Evolutionary conservation across 2,113 vertebrate genomes (phyloP), one percentile per base, ranked within the genome.

Genomic region (Trochalopteron elliotii): DNA sequence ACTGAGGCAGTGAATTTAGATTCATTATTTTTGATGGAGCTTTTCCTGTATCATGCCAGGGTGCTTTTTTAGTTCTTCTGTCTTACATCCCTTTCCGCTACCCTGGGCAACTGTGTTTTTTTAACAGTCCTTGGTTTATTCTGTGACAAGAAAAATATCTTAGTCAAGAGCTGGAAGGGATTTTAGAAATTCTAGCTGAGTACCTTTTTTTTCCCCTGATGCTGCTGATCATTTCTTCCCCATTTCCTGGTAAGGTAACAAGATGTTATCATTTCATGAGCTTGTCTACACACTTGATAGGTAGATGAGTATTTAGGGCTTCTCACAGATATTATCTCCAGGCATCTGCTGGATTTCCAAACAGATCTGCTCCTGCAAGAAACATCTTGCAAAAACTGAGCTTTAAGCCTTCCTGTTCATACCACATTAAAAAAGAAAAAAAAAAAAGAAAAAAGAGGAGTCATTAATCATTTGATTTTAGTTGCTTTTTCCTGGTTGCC

Each of bases 1-100:
- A 94, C 53, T 8, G 60, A 74, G 47, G 79, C 79, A 86, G 47
- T 67, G 75, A 80, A 74, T 94, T 96, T 83, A 85, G 55, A 70
- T 68, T 64, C 47, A 53, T 86, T 95, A 74, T 74, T 91, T 94
- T 55, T 88, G 82, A 83, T 24, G 16, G 79, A 92, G 76, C 56
- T 96, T 94, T 97, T 95, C 75, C 80, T 90, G 65, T 81, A 86
- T n/a, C 71, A 80, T 85, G 45, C 84, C 23, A 7, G 55, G 65
- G 59, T 75, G 81, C 45, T 75, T 96, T 88, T 88, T 93, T 64
- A 87, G 76, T 55, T 87, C 64, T 30, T 39, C 49, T 86, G 50
- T 55, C 59, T 78, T 93, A 87, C 19, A 4, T 93, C 72, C 83
- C 37, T 90, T 92, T 84, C 83, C 3, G 37, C 92, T 96, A 89